Conservation (phyloP, 2,888 invertebrate genomes). For the Loripinus fragilis region DNA sequence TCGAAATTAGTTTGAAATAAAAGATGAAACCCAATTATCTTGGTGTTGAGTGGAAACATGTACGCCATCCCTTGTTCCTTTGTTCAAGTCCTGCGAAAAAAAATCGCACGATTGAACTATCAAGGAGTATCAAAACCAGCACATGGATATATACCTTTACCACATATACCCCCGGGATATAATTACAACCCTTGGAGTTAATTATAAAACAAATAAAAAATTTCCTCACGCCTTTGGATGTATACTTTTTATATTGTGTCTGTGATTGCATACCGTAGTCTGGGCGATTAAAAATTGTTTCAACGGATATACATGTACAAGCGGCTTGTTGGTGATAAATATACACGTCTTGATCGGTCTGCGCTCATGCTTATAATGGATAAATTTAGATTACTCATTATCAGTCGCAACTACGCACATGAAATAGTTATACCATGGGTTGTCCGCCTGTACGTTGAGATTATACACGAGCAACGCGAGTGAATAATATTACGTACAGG, state of each 20-base stretch:
- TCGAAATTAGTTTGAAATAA: slow-evolving; percentile 3
- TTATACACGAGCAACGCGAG: no score
- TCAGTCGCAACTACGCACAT: no score
- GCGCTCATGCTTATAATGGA: no score
- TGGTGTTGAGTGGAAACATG: slow-evolving; percentile 14
- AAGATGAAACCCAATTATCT: slow-evolving; percentile 9
- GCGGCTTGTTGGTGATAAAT: no score
- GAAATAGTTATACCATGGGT: no score
- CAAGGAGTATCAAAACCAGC: not conserved
- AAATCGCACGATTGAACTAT: slow-evolving; percentile 14
- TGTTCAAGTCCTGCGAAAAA: slow-evolving; percentile 9
- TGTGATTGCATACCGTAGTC: not conserved
- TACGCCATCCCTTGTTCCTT: slow-evolving; percentile 13
- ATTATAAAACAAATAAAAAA: not conserved
- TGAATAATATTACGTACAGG: no score
- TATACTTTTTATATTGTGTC: not conserved
- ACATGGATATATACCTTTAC: slow-evolving; percentile 12
- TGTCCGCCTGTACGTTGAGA: no score
- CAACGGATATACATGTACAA: no score
- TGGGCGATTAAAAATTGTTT: no score
- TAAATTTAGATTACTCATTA: no score
- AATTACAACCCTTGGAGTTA: not conserved
- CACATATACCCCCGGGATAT: not conserved
- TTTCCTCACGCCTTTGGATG: not conserved
- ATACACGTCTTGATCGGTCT: no score